Conservation (phyloP, 2,888 invertebrate genomes). For the Toxonevra muliebris region DNA sequence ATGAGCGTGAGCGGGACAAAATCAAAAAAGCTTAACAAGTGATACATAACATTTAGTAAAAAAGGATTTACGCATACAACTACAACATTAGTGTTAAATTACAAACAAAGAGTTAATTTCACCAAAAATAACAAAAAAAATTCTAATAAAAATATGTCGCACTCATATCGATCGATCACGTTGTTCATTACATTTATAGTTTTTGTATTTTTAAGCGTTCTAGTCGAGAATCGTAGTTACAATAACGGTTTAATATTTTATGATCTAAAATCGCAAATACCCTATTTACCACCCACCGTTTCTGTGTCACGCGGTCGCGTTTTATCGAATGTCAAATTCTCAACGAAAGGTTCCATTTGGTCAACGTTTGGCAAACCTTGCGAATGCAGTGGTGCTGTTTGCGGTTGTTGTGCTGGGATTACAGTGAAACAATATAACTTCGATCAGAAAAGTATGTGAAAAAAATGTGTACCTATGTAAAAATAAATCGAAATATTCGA, state of each 20-base stretch:
- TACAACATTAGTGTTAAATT: background rate
- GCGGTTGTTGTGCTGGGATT: conserved; percentile 80
- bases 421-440: conserved; percentile 72
- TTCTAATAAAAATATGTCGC: conserved; percentile 10
- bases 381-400: conserved; percentile 70
- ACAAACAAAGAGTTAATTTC: conserved; percentile 21
- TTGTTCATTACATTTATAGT: conserved; percentile 22
- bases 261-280: conserved; percentile 49
- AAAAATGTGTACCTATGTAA: background rate
- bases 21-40: no score
- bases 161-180: conserved; percentile 5
- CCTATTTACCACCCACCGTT: conserved; percentile 58
- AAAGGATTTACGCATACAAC: no score
- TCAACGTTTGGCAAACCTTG: conserved; percentile 60
- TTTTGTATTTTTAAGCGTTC: conserved; percentile 16
- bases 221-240: conserved; percentile 53
- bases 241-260: conserved; percentile 60
- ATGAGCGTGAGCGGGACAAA: background rate
- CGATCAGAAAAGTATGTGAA: conserved; percentile 58
- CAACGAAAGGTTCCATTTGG: conserved; percentile 58
- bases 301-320: conserved; percentile 57
- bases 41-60: no score
- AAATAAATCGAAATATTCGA: background rate
- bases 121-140: conserved; percentile 15
- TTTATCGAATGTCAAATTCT: conserved; percentile 51